phyloP scores from a whole-genome alignment of 2,888 invertebrate species.

The Apamea epomidion region DNA sequence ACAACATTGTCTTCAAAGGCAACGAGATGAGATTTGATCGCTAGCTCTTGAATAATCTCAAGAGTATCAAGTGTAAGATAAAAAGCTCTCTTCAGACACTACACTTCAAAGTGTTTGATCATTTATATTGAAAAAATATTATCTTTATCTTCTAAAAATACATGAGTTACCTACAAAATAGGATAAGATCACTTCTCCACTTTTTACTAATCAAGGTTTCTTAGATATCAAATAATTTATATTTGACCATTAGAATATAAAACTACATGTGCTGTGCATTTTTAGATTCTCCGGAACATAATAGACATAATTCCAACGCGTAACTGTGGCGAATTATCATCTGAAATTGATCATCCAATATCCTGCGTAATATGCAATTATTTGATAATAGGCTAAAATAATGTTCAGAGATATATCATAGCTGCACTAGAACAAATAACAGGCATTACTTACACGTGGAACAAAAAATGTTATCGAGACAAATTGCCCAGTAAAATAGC shows the following conservation, averaged over 20 bases:
- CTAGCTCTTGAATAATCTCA: constrained; percentile 50
- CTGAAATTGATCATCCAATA: constrained; percentile 20
- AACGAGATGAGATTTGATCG: constrained; percentile 50
- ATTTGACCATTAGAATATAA: background rate
- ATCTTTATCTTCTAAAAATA: background rate
- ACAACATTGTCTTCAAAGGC: constrained; percentile 36
- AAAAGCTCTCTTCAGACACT: constrained; percentile 29
- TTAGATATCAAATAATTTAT: background rate
- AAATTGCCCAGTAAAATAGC: constrained; percentile 41
- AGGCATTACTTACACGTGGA: constrained; percentile 28
- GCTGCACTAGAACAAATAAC: constrained; percentile 39
- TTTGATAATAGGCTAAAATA: constrained; percentile 19
- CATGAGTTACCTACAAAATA: background rate
- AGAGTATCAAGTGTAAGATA: constrained; percentile 48
- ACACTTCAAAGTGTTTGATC: constrained; percentile 19
- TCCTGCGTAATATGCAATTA: constrained; percentile 24
- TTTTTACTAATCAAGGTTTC: background rate
- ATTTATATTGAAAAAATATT: constrained; percentile 11
- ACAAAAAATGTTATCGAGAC: constrained; percentile 35
- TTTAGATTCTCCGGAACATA: background rate
- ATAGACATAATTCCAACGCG: background rate
- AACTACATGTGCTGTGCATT: background rate
- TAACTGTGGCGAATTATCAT: constrained; percentile 7
- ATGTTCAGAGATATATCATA: constrained; percentile 14
- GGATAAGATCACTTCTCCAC: background rate